phyloP scores from a whole-genome alignment of 2,797 vertebrate species.

The Cossypha dichroa region DNA sequence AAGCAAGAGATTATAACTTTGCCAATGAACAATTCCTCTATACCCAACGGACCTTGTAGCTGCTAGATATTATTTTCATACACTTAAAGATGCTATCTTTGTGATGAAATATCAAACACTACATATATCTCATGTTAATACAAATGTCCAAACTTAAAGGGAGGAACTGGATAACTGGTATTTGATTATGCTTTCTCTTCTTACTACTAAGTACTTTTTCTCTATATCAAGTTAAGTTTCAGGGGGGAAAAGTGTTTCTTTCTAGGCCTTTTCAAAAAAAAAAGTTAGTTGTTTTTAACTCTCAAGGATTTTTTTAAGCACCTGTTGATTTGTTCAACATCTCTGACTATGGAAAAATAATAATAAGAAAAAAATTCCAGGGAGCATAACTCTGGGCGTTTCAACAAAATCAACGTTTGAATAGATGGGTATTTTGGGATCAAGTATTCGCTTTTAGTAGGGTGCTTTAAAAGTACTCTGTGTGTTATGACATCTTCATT shows the following conservation, averaged over 20 bases:
- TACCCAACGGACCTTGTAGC: not conserved
- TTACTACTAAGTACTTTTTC: not conserved
- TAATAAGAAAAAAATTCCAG: not conserved
- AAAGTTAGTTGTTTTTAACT: accelerated
- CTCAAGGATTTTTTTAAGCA: not conserved
- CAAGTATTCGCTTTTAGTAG: not conserved
- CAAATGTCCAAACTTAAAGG: not conserved
- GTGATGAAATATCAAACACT: not conserved
- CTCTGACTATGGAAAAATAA: not conserved
- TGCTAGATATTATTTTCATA: not conserved
- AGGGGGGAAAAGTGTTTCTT: accelerated
- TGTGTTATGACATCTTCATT: not conserved
- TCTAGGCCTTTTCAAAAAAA: not conserved
- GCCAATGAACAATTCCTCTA: not conserved
- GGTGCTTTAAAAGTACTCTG: not conserved
- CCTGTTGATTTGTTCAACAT: not conserved
- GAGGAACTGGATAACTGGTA: not conserved
- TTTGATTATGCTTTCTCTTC: not conserved
- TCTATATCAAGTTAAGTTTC: not conserved
- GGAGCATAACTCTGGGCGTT: not conserved
- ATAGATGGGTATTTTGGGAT: not conserved
- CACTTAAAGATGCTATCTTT: not conserved
- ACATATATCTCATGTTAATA: not conserved
- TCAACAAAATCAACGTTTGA: not conserved
- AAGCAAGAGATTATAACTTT: not conserved